A percentile compares a stretch with the other conserved stretches of the same genome.
Evolutionary conservation across 2,797 vertebrate species (phyloP).

Genomic region (Fundulus diaphanus): DNA sequence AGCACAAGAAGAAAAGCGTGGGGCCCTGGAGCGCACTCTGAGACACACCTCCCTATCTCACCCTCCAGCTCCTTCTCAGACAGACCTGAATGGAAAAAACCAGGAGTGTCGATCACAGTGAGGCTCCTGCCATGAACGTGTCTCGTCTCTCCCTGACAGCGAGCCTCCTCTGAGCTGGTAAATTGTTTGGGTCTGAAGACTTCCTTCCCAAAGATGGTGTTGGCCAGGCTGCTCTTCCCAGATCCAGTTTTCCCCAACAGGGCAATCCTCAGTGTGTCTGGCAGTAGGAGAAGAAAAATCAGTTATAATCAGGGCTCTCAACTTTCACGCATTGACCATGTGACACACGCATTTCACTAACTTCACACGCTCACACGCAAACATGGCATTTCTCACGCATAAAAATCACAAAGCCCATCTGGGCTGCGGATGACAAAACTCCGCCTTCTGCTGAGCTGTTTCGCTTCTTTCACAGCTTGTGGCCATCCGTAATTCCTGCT

Average conservation of each 20-base stretch:
- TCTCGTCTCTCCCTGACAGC: constrained; percentile 30
- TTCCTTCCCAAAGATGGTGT: constrained; percentile 41
- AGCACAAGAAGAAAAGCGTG: constrained; percentile 70
- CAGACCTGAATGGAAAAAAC: constrained; percentile 9
- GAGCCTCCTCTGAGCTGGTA: constrained; percentile 27
- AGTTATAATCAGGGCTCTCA: no score
- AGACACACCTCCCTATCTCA: constrained; percentile 47
- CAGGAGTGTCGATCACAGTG: constrained; percentile 61
- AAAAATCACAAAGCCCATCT: no score
- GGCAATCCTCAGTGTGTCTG: constrained; percentile 27
- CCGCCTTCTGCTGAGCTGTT: no score
- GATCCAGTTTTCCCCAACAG: constrained; percentile 62
- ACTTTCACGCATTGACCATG: no score
- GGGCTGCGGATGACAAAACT: no score
- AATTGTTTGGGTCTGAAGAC: constrained; percentile 11
- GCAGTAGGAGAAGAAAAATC: constrained; percentile 12
- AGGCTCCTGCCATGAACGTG: constrained; percentile 9
- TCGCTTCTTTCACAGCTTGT: no score
- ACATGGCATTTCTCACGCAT: no score
- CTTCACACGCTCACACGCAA: no score
- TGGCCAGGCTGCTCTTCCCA: constrained; percentile 54
- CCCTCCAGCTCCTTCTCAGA: constrained; percentile 31
- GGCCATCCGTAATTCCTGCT: no score
- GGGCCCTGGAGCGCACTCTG: constrained; percentile 57
- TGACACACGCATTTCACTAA: no score